Conservation (phyloP, 1,140 invertebrate genomes). For the Trichonephila clavipes region DNA sequence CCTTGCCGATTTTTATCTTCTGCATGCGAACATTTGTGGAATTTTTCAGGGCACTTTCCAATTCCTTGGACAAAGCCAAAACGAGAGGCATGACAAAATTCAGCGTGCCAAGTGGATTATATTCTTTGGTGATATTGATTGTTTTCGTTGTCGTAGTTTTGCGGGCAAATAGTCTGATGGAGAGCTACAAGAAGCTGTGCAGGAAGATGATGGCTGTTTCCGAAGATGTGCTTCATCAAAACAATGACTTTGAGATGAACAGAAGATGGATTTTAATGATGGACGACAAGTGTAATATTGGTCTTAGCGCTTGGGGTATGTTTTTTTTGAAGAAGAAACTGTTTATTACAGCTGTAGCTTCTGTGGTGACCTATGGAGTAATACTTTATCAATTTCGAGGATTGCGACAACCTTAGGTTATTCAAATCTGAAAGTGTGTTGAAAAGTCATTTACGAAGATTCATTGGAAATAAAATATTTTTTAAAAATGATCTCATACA, state of each 20-base stretch:
- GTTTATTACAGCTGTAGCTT: not conserved
- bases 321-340: constrained; percentile 24
- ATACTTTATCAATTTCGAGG: constrained; percentile 25
- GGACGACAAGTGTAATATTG: not conserved
- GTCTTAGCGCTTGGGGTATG: not conserved
- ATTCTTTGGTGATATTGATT: not conserved
- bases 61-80: not conserved
- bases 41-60: not conserved
- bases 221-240: not conserved
- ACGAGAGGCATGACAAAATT: not conserved
- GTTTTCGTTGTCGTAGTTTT: not conserved
- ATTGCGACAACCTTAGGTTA: not conserved
- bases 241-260: not conserved
- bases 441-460: too few species aligned
- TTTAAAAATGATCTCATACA: too few species aligned
- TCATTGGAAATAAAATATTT: too few species aligned
- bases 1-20: constrained; percentile 11
- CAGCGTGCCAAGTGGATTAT: not conserved
- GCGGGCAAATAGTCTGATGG: not conserved
- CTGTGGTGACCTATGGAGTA: constrained; percentile 5
- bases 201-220: not conserved
- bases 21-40: not conserved
- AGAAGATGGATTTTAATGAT: not conserved
- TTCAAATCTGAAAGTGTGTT: too few species aligned
- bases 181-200: not conserved